Conservation (phyloP, 1,140 invertebrate species). For the Drosophila paulistorum region DNA sequence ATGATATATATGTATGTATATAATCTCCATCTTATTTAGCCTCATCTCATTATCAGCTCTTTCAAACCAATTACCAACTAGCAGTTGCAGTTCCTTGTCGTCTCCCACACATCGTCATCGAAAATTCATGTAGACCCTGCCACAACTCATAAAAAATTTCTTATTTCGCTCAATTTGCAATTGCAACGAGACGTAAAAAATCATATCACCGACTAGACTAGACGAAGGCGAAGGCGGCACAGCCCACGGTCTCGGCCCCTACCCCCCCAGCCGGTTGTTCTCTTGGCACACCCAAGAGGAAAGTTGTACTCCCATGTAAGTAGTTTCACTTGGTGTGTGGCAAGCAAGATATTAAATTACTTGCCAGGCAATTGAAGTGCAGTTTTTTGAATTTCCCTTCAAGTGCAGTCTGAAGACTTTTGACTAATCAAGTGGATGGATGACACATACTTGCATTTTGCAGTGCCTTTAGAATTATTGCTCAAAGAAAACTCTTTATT, state of each 20-base stretch:
- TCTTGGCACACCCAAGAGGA: too few species aligned
- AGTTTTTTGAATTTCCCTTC: slow-evolving; percentile 30
- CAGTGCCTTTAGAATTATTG: background rate
- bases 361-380: slow-evolving; percentile 19
- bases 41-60: slow-evolving; percentile 17
- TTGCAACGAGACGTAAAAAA: slow-evolving; percentile 61
- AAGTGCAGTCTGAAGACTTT: slow-evolving; percentile 8
- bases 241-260: background rate
- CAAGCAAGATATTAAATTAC: slow-evolving; percentile 38
- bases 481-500: slow-evolving; percentile 27
- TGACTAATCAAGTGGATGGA: slow-evolving; percentile 21
- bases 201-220: slow-evolving; percentile 52
- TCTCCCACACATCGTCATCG: slow-evolving; percentile 3
- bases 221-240: slow-evolving; percentile 20
- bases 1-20: background rate
- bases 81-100: background rate
- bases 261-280: background rate
- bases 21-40: slow-evolving; percentile 5
- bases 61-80: slow-evolving; percentile 15
- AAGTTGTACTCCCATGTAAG: background rate
- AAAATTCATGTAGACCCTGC: background rate
- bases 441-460: slow-evolving; percentile 15
- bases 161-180: slow-evolving; percentile 61
- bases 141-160: slow-evolving; percentile 29
- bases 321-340: slow-evolving; percentile 40